Conservation (phyloP, 1,140 invertebrate genomes). For the Leptinotarsa lineolata region DNA sequence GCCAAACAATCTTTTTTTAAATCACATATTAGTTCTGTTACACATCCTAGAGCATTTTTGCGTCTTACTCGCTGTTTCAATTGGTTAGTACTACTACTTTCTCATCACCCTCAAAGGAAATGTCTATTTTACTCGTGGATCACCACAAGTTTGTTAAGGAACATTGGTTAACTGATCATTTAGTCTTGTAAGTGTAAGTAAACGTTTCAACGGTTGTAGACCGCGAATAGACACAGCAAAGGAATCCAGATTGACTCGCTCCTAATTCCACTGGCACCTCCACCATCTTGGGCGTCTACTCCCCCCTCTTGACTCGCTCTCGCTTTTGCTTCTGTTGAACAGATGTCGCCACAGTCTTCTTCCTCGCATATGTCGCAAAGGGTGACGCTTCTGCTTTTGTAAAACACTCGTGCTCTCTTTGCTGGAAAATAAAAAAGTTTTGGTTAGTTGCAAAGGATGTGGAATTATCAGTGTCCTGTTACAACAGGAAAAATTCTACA, state of each 20-base stretch:
- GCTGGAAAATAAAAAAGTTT: constrained; percentile 57
- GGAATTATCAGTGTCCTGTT: no score
- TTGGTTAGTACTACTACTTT: no score
- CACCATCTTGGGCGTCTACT: constrained; percentile 10
- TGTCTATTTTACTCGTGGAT: background rate
- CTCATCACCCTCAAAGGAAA: no score
- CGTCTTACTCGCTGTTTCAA: no score
- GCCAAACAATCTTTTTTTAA: no score
- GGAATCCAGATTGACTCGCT: background rate
- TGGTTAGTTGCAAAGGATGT: no score
- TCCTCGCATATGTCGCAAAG: constrained; percentile 79
- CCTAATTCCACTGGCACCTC: background rate
- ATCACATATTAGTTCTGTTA: no score
- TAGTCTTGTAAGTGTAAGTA: background rate
- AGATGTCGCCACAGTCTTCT: constrained; percentile 59
- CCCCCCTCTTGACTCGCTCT: constrained; percentile 26
- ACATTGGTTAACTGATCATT: background rate
- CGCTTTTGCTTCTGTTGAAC: constrained; percentile 26
- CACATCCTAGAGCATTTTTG: no score
- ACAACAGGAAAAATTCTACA: no score
- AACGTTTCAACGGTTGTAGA: background rate
- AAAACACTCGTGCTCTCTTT: constrained; percentile 75
- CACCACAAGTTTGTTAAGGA: background rate
- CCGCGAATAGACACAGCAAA: background rate
- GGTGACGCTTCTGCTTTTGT: constrained; percentile 69